A percentile compares a stretch with the other conserved stretches of the same genome.
Conservation (phyloP, 2,113 vertebrate species). For the Casuarius casuarius region DNA sequence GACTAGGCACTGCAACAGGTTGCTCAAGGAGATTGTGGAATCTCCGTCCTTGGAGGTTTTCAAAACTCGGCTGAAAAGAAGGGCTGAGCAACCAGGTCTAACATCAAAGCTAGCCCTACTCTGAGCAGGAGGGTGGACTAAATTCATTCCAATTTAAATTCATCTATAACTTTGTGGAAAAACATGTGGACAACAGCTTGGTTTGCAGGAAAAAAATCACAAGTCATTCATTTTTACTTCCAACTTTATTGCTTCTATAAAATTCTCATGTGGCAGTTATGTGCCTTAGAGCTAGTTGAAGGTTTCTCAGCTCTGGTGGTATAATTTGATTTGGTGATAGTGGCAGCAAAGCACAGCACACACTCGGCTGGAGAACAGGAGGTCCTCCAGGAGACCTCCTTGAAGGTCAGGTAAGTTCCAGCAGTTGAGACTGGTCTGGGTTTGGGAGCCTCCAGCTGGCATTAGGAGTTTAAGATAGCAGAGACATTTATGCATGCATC, state of each 20-base stretch:
- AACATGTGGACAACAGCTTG: not conserved
- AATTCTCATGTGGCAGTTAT: not conserved
- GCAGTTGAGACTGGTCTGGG: not conserved
- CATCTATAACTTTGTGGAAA: not conserved
- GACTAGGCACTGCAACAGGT: not conserved
- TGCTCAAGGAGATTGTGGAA: not conserved
- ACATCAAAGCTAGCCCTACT: not conserved
- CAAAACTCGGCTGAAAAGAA: not conserved
- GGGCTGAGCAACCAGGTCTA: too few relatives aligned
- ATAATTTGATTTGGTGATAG: not conserved
- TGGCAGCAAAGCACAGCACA: not conserved
- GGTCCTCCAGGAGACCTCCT: too few relatives aligned
- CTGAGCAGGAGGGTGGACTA: not conserved
- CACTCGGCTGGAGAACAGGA: not conserved
- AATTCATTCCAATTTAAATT: not conserved
- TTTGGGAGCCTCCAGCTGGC: not conserved
- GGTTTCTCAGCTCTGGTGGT: not conserved
- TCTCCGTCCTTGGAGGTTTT: not conserved
- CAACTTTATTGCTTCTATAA: not conserved
- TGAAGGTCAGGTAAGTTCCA: not conserved
- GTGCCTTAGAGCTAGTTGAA: not conserved
- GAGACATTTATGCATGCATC: not conserved
- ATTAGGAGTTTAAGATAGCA: not conserved
- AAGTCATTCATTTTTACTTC: not conserved
- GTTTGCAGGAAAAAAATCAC: not conserved